phyloP scores from a whole-genome alignment of 1,140 invertebrate species.

The Ladona fulva region DNA sequence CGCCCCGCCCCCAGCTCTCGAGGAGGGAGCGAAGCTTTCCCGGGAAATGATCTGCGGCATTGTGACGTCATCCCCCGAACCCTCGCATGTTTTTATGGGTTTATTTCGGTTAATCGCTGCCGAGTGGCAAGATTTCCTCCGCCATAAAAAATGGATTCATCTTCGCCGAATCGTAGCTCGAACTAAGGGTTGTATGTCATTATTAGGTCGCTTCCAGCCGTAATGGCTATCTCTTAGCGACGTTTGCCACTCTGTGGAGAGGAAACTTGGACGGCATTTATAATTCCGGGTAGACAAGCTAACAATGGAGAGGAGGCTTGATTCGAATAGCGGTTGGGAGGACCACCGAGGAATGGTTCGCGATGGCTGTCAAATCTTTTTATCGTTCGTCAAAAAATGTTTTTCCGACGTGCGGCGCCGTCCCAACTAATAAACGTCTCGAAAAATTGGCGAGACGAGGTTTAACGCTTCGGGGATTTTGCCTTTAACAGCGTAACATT shows the following conservation, averaged over 20 bases:
- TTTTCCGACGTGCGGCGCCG: too few relatives aligned
- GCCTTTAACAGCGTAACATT: too few relatives aligned
- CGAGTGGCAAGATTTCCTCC: not conserved
- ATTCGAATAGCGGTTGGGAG: too few relatives aligned
- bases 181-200: not conserved
- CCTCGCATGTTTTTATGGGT: not conserved
- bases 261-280: not conserved
- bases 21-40: not conserved
- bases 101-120: not conserved
- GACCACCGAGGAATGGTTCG: too few relatives aligned
- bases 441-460: too few relatives aligned
- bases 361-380: too few relatives aligned
- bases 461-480: too few relatives aligned
- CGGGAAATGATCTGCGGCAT: not conserved
- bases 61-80: not conserved
- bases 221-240: not conserved
- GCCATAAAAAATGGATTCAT: not conserved
- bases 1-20: not conserved
- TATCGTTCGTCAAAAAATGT: too few relatives aligned
- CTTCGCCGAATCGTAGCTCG: not conserved
- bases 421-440: too few relatives aligned
- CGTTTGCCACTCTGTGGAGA: not conserved
- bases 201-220: not conserved
- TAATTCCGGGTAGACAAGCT: too few relatives aligned
- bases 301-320: too few relatives aligned